phyloP scores from a whole-genome alignment of 1,140 invertebrate genomes.

The Rhynchophorus ferrugineus region DNA sequence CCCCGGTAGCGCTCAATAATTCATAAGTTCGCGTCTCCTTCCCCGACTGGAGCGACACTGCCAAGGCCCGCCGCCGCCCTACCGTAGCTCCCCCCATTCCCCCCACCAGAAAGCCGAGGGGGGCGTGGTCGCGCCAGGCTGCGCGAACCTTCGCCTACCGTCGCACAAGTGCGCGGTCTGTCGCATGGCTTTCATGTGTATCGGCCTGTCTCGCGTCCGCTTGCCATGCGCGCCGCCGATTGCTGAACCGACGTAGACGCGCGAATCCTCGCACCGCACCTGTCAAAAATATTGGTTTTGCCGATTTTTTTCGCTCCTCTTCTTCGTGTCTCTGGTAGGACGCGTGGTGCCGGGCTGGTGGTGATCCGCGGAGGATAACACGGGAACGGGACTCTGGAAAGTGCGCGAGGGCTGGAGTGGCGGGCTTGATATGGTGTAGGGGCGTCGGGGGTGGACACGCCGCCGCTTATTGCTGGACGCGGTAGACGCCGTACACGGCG shows the following conservation, averaged over 20 bases:
- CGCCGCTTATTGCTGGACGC: slow-evolving; percentile 2
- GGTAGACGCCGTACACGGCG: slow-evolving; percentile 5
- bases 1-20: no score
- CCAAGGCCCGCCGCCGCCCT: no score
- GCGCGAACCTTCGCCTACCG: neutral
- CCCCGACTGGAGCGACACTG: neutral
- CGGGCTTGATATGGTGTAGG: neutral
- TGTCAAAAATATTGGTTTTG: neutral
- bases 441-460: neutral
- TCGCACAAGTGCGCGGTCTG: slow-evolving; percentile 18
- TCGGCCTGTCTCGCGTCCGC: neutral
- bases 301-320: slow-evolving; percentile 3
- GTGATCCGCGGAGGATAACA: neutral
- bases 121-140: neutral
- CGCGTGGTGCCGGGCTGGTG: neutral
- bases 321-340: neutral
- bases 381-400: neutral
- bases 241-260: slow-evolving; percentile 2
- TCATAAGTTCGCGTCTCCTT: neutral
- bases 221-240: slow-evolving; percentile 13
- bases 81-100: neutral
- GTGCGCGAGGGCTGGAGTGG: neutral
- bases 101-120: neutral
- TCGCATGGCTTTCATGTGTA: slow-evolving; percentile 20
- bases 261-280: no score